A percentile compares a stretch with the other conserved stretches of the same genome.
Evolutionary conservation across 2,888 invertebrate genomes (phyloP).

Genomic region (Julus scandinavius): DNA sequence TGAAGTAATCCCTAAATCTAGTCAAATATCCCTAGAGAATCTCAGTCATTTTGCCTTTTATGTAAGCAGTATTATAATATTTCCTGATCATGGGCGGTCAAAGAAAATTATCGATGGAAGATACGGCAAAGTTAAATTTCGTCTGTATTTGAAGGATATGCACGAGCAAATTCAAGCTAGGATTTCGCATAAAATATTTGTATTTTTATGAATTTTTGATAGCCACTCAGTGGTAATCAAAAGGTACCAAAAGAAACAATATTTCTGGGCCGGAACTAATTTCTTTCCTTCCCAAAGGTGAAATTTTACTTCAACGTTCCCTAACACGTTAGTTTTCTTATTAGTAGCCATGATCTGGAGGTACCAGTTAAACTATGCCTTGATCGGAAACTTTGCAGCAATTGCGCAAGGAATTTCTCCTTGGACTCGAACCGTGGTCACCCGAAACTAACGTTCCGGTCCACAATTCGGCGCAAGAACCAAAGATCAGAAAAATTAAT

Average conservation of each 20-base stretch:
- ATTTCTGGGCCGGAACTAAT: too few species aligned
- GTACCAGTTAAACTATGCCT: not conserved
- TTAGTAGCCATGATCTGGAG: not conserved
- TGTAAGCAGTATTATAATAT: constrained; percentile 23
- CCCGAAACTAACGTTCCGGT: not conserved
- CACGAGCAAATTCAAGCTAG: too few species aligned
- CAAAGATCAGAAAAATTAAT: constrained; percentile 3
- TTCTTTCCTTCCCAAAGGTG: not conserved
- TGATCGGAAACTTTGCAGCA: not conserved
- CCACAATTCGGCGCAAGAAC: not conserved
- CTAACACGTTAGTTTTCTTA: not conserved
- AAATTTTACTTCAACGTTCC: not conserved
- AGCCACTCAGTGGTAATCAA: too few species aligned
- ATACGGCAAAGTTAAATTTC: too few species aligned
- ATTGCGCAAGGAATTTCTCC: constrained; percentile 14
- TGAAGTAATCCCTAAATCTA: not conserved
- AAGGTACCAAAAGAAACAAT: too few species aligned
- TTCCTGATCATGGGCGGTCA: not conserved
- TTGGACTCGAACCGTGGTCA: not conserved
- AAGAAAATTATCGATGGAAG: not conserved
- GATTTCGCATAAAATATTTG: too few species aligned
- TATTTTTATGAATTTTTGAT: too few species aligned
- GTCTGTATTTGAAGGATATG: too few species aligned
- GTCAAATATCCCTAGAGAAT: constrained; percentile 3
- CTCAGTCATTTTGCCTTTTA: not conserved